Evolutionary conservation across 2,113 vertebrate genomes (phyloP).

Genomic region (Erythrocebus patas): DNA sequence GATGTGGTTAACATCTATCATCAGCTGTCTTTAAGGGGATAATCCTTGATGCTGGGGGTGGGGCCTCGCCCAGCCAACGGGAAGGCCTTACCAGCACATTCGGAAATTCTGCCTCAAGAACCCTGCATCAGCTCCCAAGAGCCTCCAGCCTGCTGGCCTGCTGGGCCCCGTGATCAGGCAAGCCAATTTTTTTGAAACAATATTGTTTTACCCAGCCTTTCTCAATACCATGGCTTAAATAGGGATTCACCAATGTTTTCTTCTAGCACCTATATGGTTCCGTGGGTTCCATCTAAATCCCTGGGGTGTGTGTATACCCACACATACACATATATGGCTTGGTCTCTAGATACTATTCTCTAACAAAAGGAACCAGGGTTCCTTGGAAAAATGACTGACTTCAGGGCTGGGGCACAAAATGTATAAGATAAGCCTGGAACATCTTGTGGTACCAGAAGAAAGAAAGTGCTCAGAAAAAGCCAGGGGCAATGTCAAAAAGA

Average conservation of each 20-base stretch:
- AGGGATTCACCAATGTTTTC: neutral
- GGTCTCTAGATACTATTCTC: too few relatives aligned
- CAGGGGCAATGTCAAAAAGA: too few relatives aligned
- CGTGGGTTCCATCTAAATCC: neutral
- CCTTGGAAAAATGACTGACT: too few relatives aligned
- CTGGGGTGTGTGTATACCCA: too few relatives aligned
- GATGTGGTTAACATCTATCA: rapidly evolving
- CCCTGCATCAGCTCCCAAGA: neutral
- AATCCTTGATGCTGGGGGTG: rapidly evolving
- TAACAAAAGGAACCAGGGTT: too few relatives aligned
- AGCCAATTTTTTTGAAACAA: neutral
- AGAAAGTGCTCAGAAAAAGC: neutral
- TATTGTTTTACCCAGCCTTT: rapidly evolving
- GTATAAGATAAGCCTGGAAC: too few relatives aligned
- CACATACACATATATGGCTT: too few relatives aligned
- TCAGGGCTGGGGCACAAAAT: too few relatives aligned
- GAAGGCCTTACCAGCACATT: neutral
- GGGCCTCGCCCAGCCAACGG: rapidly evolving
- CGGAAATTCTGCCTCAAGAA: neutral
- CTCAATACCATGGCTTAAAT: neutral
- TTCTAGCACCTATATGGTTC: neutral
- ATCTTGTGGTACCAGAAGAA: too few relatives aligned
- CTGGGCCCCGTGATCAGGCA: too few relatives aligned
- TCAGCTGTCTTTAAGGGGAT: neutral
- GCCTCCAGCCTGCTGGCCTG: rapidly evolving